phyloP scores from a whole-genome alignment of 1,140 invertebrate species.

The Heterodera carotae region DNA sequence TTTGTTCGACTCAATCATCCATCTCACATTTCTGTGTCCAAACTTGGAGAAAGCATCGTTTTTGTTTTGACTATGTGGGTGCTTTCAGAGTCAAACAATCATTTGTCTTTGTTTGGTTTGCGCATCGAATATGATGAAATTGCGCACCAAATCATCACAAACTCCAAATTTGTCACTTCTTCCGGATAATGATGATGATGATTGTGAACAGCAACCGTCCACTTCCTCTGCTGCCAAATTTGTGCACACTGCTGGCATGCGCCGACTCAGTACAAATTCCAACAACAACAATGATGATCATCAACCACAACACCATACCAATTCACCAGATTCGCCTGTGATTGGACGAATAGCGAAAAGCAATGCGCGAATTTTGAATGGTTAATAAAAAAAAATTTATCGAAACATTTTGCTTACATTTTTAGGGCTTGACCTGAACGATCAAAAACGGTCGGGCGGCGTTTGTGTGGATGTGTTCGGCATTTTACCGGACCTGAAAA shows the following conservation, averaged over 20 bases:
- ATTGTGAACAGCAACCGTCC: neutral
- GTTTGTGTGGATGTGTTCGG: slow-evolving; percentile 15
- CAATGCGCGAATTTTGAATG: slow-evolving; percentile 46
- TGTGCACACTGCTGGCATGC: slow-evolving; percentile 15
- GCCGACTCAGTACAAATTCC: slow-evolving; percentile 22
- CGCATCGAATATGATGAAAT: slow-evolving; percentile 7
- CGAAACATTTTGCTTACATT: neutral
- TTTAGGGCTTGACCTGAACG: slow-evolving; percentile 27
- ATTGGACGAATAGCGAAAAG: slow-evolving; percentile 43
- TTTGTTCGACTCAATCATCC: too few relatives aligned
- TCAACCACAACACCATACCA: too few relatives aligned
- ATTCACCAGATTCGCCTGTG: slow-evolving; percentile 37
- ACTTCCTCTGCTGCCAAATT: slow-evolving; percentile 1
- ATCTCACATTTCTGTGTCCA: too few relatives aligned
- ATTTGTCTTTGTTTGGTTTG: too few relatives aligned
- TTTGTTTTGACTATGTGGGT: too few relatives aligned
- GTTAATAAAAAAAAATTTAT: too few relatives aligned
- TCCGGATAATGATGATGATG: too few relatives aligned
- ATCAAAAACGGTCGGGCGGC: slow-evolving; percentile 2
- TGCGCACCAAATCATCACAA: slow-evolving; percentile 6
- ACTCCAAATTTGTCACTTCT: slow-evolving; percentile 27
- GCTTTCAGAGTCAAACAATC: too few relatives aligned
- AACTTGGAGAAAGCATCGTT: too few relatives aligned
- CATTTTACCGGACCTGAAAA: slow-evolving; percentile 20
- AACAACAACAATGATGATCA: neutral